Conservation (phyloP, 2,797 vertebrate species). For the Aotus griseimembra region DNA sequence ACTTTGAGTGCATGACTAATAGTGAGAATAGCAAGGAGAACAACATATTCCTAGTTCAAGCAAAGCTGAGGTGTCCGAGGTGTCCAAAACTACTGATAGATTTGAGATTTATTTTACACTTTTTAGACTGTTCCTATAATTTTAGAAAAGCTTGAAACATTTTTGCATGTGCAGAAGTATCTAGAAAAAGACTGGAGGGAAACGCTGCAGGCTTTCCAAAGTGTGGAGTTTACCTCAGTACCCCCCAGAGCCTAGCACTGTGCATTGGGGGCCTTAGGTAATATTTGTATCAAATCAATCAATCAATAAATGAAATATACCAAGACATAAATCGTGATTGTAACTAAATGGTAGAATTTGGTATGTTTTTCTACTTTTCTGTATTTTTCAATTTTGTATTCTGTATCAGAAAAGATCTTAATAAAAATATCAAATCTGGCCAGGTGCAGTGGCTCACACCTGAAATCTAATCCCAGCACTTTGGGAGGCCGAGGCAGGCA, state of each 20-base stretch:
- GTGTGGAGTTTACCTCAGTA: too few species aligned
- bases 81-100: background rate
- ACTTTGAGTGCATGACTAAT: background rate
- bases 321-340: too few species aligned
- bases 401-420: background rate
- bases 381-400: background rate
- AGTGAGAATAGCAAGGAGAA: background rate
- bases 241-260: too few species aligned
- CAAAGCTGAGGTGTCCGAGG: background rate
- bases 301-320: too few species aligned
- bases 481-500: too few species aligned
- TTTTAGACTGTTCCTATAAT: background rate
- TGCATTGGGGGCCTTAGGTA: too few species aligned
- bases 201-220: too few species aligned
- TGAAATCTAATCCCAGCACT: too few species aligned
- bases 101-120: background rate
- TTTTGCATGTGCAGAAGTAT: background rate
- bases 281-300: too few species aligned
- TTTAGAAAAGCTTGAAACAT: background rate
- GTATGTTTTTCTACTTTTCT: background rate
- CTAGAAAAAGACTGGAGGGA: background rate
- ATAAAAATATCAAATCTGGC: background rate
- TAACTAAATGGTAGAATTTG: too few species aligned
- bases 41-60: background rate
- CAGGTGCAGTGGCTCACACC: too few species aligned